These are phyloP conservation scores for Lepisosteus oculatus DNA, from an alignment of 2,113 vertebrate genomes.

Conservation along the genomic window DNA sequence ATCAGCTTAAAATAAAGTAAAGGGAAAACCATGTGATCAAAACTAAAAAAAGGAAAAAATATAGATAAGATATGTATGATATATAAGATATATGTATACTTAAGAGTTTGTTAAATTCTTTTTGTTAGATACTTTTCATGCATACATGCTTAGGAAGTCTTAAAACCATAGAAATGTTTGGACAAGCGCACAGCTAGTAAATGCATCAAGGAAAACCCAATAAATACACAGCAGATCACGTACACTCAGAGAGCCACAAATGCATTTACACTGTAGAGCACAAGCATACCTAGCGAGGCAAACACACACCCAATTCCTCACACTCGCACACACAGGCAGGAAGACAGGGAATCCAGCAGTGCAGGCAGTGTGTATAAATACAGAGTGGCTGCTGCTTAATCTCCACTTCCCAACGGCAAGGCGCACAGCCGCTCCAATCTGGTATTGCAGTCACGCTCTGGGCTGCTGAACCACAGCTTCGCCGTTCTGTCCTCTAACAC, in stretches of 20 bases:
- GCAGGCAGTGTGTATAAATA: constrained; percentile 31
- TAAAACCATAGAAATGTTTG: too few relatives aligned
- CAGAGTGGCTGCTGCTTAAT: constrained; percentile 1
- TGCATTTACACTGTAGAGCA: constrained; percentile 7
- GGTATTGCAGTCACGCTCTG: constrained; percentile 9
- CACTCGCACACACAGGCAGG: neutral
- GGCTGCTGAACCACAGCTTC: neutral
- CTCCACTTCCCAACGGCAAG: neutral
- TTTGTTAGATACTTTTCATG: too few relatives aligned
- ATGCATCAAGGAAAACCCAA: too few relatives aligned
- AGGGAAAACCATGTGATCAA: too few relatives aligned
- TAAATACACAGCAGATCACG: too few relatives aligned
- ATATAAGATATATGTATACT: too few relatives aligned
- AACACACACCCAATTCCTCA: neutral
- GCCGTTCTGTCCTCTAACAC: constrained; percentile 16
- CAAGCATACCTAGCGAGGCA: neutral
- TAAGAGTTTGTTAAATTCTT: too few relatives aligned
- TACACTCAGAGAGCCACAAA: neutral
- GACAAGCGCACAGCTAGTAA: too few relatives aligned
- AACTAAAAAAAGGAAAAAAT: too few relatives aligned
- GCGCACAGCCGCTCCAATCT: constrained; percentile 2
- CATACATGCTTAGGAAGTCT: too few relatives aligned
- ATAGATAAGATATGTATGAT: too few relatives aligned
- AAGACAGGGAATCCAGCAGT: constrained; percentile 11
- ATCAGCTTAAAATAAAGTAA: too few relatives aligned